A percentile compares a stretch with the other conserved stretches of the same genome.
These are phyloP conservation scores for Gymnarchus niloticus DNA, from an alignment of 2,113 vertebrate genomes.

Conservation along the genomic window DNA sequence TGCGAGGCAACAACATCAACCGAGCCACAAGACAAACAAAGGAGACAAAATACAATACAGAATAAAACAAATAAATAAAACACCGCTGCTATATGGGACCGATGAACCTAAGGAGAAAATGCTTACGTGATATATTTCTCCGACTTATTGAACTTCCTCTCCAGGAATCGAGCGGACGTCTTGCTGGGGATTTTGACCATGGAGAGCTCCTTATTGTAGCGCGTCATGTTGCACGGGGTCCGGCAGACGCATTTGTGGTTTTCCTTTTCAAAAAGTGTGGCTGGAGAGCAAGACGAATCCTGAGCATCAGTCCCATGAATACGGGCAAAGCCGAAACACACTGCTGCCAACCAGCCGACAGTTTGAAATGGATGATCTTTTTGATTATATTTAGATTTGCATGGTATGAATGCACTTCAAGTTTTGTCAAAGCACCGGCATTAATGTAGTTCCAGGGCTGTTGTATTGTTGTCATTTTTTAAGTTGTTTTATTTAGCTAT, in stretches of 20 bases:
- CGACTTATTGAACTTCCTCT: slow-evolving; percentile 97
- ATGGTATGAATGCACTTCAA: neutral
- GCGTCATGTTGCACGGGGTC: slow-evolving; percentile 92
- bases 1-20: no score
- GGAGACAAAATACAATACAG: neutral
- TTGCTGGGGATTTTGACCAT: slow-evolving; percentile 99
- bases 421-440: neutral
- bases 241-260: slow-evolving; percentile 87
- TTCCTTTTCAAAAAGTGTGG: slow-evolving; percentile 84
- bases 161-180: slow-evolving; percentile 92
- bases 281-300: slow-evolving; percentile 45
- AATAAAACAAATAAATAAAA: neutral
- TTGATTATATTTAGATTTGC: neutral
- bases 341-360: neutral
- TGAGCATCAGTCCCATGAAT: neutral
- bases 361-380: neutral
- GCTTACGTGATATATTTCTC: slow-evolving; percentile 98
- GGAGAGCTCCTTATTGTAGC: slow-evolving; percentile 98
- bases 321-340: neutral
- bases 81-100: no score
- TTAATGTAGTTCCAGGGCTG: neutral
- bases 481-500: no score
- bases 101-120: no score
- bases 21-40: no score
- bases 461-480: no score